A percentile compares a stretch with the other conserved stretches of the same genome.
phyloP scores from a whole-genome alignment of 2,797 vertebrate species.

The Thalassophryne amazonica region DNA sequence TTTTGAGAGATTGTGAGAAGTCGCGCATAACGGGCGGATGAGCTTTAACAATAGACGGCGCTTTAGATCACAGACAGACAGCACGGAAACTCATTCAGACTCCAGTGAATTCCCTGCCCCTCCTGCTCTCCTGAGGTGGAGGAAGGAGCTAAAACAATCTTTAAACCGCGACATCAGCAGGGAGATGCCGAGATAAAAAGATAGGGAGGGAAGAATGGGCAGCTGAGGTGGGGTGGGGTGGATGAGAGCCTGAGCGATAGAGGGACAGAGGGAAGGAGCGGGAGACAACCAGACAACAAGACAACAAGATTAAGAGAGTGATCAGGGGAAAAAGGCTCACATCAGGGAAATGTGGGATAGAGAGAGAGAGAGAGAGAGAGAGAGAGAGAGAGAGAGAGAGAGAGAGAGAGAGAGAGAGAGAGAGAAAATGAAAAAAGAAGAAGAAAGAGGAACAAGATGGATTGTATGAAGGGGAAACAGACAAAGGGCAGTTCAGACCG shows the following conservation, averaged over 20 bases:
- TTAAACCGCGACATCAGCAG: conserved; percentile 52
- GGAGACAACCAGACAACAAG: conserved; percentile 22
- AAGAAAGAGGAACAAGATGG: conserved; percentile 11
- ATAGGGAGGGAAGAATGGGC: conserved; percentile 16
- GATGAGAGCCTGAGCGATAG: neutral
- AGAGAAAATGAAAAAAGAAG: too few species aligned
- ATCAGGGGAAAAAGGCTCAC: conserved; percentile 17
- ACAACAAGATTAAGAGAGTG: conserved; percentile 41
- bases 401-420: conserved; percentile 1
- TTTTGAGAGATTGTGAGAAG: conserved; percentile 45
- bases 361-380: too few species aligned
- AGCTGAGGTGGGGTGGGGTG: neutral
- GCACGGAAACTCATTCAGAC: conserved; percentile 39
- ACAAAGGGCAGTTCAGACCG: conserved; percentile 18
- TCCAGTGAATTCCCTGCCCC: conserved; percentile 33
- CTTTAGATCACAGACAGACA: conserved; percentile 60
- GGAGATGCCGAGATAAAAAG: conserved; percentile 57
- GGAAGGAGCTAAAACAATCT: conserved; percentile 56
- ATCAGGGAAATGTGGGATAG: conserved; percentile 15
- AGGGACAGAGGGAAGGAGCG: conserved; percentile 28
- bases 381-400: too few species aligned
- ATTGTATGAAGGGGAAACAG: conserved; percentile 17
- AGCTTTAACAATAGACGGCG: conserved; percentile 58
- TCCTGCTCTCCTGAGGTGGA: conserved; percentile 24
- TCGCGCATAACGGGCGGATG: conserved; percentile 54